Evolutionary conservation across 2,888 invertebrate genomes (phyloP).

Genomic region (Mimachlamys varia): DNA sequence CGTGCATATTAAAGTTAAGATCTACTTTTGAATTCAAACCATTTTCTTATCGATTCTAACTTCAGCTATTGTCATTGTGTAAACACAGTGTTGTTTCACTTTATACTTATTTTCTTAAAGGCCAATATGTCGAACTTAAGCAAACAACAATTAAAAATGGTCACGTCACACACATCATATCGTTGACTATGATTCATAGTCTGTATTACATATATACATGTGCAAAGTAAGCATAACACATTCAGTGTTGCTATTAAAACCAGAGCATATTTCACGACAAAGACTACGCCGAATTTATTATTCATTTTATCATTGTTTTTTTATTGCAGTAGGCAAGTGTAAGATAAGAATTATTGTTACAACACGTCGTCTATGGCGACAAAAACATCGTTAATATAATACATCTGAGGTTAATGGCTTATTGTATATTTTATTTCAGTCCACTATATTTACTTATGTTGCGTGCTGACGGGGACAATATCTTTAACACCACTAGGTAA

Average conservation of each 20-base stretch:
- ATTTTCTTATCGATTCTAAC: too few relatives aligned
- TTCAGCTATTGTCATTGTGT: too few relatives aligned
- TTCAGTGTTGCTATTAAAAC: background rate
- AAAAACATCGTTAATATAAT: background rate
- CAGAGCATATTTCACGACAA: background rate
- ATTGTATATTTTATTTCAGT: too few relatives aligned
- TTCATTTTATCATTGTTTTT: background rate
- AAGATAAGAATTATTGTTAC: background rate
- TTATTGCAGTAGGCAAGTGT: background rate
- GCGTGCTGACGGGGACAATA: too few relatives aligned
- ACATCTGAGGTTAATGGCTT: background rate
- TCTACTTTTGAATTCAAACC: too few relatives aligned
- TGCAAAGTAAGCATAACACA: background rate
- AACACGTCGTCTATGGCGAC: background rate
- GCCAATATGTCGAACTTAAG: background rate
- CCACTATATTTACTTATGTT: too few relatives aligned
- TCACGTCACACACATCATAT: background rate
- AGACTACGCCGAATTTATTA: background rate
- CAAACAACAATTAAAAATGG: background rate
- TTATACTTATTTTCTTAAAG: background rate
- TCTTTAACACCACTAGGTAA: too few relatives aligned
- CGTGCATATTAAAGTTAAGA: too few relatives aligned
- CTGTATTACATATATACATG: background rate
- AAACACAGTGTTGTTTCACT: too few relatives aligned
- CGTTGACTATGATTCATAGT: background rate